phyloP scores from a whole-genome alignment of 1,140 invertebrate genomes.

The Rhagoletis zephyria region DNA sequence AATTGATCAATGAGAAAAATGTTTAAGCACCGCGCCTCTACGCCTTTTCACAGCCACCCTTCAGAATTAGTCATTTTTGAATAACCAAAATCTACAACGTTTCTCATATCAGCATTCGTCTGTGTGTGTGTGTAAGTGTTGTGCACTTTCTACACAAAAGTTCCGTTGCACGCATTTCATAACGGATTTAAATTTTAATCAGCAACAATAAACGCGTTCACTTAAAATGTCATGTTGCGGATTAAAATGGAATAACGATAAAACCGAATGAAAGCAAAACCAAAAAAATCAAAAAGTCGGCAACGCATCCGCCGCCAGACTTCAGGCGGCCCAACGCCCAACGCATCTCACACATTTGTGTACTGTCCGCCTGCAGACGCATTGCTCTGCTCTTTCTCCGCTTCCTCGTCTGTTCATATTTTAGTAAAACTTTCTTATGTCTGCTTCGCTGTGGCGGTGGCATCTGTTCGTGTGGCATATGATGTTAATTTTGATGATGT shows the following conservation, averaged over 20 bases:
- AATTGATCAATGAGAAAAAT: constrained; percentile 2
- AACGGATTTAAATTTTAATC: constrained; percentile 54
- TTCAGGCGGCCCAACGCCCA: neutral
- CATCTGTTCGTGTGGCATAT: constrained; percentile 48
- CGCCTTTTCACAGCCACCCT: too few relatives aligned
- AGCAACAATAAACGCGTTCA: constrained; percentile 50
- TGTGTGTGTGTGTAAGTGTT: neutral
- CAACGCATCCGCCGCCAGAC: constrained; percentile 8
- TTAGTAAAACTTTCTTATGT: constrained; percentile 14
- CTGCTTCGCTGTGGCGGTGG: neutral
- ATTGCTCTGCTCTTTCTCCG: neutral
- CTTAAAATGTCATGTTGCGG: constrained; percentile 55
- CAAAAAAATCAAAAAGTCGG: constrained; percentile 24
- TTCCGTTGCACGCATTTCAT: constrained; percentile 39
- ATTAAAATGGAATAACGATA: constrained; percentile 49
- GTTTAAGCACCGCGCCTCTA: too few relatives aligned
- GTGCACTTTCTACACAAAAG: neutral
- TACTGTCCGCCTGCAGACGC: neutral
- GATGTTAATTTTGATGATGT: constrained; percentile 57
- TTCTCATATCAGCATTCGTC: neutral
- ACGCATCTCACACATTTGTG: neutral
- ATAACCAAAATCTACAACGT: neutral
- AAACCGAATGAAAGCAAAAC: neutral
- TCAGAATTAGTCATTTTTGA: neutral
- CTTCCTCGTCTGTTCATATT: neutral